phyloP scores from a whole-genome alignment of 2,888 invertebrate species.

The Podotricha telesiphe region DNA sequence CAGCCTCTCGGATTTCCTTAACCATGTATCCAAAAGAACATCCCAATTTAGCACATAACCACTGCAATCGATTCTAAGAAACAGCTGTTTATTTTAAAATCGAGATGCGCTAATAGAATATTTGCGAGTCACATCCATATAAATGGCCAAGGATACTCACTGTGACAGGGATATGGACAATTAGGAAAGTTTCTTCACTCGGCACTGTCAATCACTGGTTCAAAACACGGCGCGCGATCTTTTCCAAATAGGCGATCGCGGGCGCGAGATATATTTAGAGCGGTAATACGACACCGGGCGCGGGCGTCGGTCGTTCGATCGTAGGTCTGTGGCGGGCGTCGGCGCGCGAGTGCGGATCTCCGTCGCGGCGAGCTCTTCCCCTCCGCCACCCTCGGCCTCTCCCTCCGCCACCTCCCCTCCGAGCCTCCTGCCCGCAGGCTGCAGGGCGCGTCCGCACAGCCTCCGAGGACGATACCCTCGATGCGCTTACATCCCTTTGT shows the following conservation, averaged over 20 bases:
- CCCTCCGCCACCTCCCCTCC: conserved; percentile 37
- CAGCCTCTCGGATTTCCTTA: conserved; percentile 62
- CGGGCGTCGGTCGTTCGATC: conserved; percentile 74
- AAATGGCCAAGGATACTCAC: conserved; percentile 66
- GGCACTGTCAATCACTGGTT: conserved; percentile 83
- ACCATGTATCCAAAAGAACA: conserved; percentile 56
- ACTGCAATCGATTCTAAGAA: conserved; percentile 71
- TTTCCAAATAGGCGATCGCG: conserved; percentile 82
- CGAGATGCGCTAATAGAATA: conserved; percentile 66
- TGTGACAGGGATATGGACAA: conserved; percentile 59
- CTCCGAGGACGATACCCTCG: conserved; percentile 75
- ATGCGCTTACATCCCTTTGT: conserved; percentile 57
- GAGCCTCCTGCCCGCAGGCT: conserved; percentile 36
- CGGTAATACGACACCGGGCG: conserved; percentile 82
- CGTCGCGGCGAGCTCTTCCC: conserved; percentile 39
- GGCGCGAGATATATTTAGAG: conserved; percentile 81
- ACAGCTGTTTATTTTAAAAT: conserved; percentile 80
- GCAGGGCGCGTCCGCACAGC: conserved; percentile 53
- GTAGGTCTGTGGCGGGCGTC: conserved; percentile 64
- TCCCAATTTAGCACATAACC: conserved; percentile 76
- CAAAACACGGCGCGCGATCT: conserved; percentile 79
- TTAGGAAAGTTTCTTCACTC: conserved; percentile 74
- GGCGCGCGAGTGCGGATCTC: conserved; percentile 70
- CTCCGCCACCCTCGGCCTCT: conserved; percentile 31
- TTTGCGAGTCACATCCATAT: conserved; percentile 49